Conservation (phyloP, 1,140 invertebrate genomes). For the Arctopsyche grandis region DNA sequence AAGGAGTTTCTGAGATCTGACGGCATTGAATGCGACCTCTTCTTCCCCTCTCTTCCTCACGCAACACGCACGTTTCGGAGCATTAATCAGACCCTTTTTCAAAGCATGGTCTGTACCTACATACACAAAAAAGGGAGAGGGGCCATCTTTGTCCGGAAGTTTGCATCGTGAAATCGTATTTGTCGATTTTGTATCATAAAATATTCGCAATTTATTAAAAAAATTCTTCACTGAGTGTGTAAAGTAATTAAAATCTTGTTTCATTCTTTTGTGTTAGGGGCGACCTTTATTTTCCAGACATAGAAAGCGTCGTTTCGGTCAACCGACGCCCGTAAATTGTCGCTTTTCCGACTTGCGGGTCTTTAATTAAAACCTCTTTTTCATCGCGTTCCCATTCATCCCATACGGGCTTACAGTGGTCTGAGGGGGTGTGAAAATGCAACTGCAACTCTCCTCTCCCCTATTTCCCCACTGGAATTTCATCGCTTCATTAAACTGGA, state of each 20-base stretch:
- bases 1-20: conserved; percentile 12
- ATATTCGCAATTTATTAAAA: too few species aligned
- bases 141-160: conserved; percentile 6
- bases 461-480: background rate
- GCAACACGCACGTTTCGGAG: conserved; percentile 27
- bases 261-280: background rate
- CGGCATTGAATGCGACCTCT: conserved; percentile 22
- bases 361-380: conserved; percentile 35
- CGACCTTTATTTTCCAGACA: background rate
- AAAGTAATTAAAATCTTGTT: background rate
- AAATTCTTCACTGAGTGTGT: too few species aligned
- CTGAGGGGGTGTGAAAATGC: background rate
- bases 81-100: conserved; percentile 37
- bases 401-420: background rate
- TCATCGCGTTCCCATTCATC: conserved; percentile 13
- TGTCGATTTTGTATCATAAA: background rate
- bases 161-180: background rate
- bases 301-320: background rate
- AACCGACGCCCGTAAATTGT: conserved; percentile 5
- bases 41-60: background rate
- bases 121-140: background rate
- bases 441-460: background rate
- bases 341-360: background rate
- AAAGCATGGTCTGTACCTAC: background rate
- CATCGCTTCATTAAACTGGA: conserved; percentile 16